Conservation (phyloP, 1,140 invertebrate genomes). For the Aleiodes sp. region DNA sequence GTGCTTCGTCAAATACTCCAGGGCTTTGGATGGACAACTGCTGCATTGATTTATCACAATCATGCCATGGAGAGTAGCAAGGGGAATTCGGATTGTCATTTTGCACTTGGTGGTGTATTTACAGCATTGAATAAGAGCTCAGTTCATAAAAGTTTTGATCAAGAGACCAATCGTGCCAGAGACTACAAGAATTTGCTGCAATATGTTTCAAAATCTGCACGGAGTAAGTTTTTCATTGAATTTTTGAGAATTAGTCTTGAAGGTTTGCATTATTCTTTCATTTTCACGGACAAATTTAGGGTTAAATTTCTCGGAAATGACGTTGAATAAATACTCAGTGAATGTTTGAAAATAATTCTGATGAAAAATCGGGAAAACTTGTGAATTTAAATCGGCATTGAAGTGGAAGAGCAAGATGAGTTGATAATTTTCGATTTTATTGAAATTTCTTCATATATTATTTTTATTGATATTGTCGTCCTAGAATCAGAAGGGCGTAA, state of each 20-base stretch:
- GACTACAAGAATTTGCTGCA: slow-evolving; percentile 73
- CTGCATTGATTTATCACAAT: slow-evolving; percentile 79
- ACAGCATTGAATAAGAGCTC: slow-evolving; percentile 70
- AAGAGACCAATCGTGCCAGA: slow-evolving; percentile 62
- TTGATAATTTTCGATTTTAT: too few species aligned
- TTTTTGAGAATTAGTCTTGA: background rate
- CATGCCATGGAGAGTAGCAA: slow-evolving; percentile 66
- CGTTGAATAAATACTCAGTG: too few species aligned
- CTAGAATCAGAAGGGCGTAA: too few species aligned
- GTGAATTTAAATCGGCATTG: too few species aligned
- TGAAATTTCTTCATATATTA: too few species aligned
- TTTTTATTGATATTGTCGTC: too few species aligned
- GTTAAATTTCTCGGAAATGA: too few species aligned
- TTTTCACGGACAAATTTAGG: background rate
- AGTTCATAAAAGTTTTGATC: slow-evolving; percentile 73
- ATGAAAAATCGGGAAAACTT: too few species aligned
- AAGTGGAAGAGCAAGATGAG: too few species aligned
- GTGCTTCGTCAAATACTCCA: slow-evolving; percentile 75
- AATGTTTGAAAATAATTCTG: too few species aligned
- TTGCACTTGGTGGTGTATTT: slow-evolving; percentile 77
- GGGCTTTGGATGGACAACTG: slow-evolving; percentile 77
- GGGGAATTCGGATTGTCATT: slow-evolving; percentile 79
- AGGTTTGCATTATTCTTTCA: background rate
- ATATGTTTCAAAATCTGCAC: slow-evolving; percentile 73
- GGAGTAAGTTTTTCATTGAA: slow-evolving; percentile 76